Conservation (phyloP, 2,888 invertebrate species). For the Helicoverpa assulta region DNA sequence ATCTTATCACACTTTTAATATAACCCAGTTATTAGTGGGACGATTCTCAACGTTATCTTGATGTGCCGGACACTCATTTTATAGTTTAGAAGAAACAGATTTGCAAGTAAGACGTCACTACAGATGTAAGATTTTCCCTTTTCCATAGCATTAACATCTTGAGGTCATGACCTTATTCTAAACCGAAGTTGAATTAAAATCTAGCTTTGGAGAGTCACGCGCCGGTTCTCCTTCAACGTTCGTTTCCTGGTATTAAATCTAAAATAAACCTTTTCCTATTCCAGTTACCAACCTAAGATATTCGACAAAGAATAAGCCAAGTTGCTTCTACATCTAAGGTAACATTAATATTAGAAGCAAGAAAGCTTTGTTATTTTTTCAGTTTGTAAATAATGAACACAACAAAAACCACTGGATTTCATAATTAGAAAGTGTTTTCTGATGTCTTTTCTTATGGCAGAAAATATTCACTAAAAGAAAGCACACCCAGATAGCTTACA, state of each 20-base stretch:
- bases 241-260: slow-evolving; percentile 30
- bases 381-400: too few species aligned
- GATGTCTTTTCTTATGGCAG: background rate
- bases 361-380: background rate
- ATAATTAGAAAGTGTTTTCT: too few species aligned
- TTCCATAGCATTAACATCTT: slow-evolving; percentile 14
- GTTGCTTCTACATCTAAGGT: background rate
- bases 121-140: slow-evolving; percentile 2
- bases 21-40: slow-evolving; percentile 48
- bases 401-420: too few species aligned
- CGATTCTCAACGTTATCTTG: slow-evolving; percentile 43
- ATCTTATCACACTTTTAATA: slow-evolving; percentile 44
- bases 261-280: slow-evolving; percentile 15
- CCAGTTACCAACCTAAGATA: background rate
- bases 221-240: slow-evolving; percentile 26
- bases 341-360: too few species aligned
- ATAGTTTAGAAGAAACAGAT: slow-evolving; percentile 7
- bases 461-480: background rate
- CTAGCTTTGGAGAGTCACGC: slow-evolving; percentile 29
- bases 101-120: too few species aligned
- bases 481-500: background rate
- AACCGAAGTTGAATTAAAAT: slow-evolving; percentile 37
- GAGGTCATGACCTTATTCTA: slow-evolving; percentile 32
- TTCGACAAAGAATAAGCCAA: slow-evolving; percentile 20
- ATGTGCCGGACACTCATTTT: slow-evolving; percentile 18